phyloP scores from a whole-genome alignment of 1,140 invertebrate genomes.

The Drosophila tani region DNA sequence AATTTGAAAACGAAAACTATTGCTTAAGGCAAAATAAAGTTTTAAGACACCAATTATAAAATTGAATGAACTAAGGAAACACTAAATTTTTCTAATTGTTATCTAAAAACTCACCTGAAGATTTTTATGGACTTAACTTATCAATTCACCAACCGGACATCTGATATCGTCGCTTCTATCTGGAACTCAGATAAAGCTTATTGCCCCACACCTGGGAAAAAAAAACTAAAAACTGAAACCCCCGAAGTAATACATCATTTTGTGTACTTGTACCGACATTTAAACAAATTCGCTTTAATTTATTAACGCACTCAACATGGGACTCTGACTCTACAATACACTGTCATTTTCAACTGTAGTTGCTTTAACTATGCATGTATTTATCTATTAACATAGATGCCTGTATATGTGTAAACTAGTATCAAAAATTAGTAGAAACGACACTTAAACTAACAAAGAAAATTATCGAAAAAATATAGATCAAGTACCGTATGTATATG shows the following conservation, averaged over 20 bases:
- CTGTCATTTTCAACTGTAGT: constrained; percentile 65
- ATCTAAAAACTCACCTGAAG: constrained; percentile 3
- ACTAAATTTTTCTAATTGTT: background rate
- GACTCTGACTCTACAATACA: constrained; percentile 68
- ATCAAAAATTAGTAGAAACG: constrained; percentile 82
- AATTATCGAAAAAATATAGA: constrained; percentile 73
- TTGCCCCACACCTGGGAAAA: constrained; percentile 12
- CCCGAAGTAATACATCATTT: constrained; percentile 20
- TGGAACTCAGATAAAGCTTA: constrained; percentile 18
- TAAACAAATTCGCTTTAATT: constrained; percentile 81
- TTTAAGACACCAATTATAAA: no score
- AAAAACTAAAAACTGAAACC: background rate
- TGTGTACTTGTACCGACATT: constrained; percentile 63
- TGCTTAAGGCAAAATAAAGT: no score
- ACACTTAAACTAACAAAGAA: constrained; percentile 75
- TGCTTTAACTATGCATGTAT: constrained; percentile 59
- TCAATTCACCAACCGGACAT: constrained; percentile 3
- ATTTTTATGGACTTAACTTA: constrained; percentile 4
- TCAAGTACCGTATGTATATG: constrained; percentile 49
- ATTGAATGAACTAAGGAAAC: no score
- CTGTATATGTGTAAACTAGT: constrained; percentile 80
- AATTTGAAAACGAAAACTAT: no score
- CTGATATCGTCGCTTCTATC: constrained; percentile 11
- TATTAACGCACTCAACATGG: constrained; percentile 82
- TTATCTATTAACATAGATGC: constrained; percentile 60